phyloP scores from a whole-genome alignment of 2,888 invertebrate species.

The Tiliacea aurago region DNA sequence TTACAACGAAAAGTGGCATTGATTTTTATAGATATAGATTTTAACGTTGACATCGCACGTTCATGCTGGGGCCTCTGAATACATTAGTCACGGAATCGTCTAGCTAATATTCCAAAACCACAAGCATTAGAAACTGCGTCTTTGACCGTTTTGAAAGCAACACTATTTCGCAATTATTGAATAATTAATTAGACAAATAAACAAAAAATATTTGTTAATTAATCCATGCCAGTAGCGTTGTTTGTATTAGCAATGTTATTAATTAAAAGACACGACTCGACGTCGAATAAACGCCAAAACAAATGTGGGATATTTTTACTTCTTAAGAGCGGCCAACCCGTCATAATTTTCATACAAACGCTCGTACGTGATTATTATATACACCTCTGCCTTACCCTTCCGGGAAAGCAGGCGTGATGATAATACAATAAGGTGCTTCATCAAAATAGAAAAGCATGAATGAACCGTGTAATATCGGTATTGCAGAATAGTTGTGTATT shows the following conservation, averaged over 20 bases:
- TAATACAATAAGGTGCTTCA: background rate
- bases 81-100: constrained; percentile 11
- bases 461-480: background rate
- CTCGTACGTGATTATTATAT: too few relatives aligned
- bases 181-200: background rate
- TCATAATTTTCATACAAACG: too few relatives aligned
- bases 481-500: background rate
- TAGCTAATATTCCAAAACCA: constrained; percentile 7
- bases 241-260: too few relatives aligned
- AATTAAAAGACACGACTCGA: too few relatives aligned
- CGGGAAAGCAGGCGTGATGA: background rate
- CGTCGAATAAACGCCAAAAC: too few relatives aligned
- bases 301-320: too few relatives aligned
- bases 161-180: background rate
- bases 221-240: background rate
- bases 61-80: too few relatives aligned
- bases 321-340: too few relatives aligned
- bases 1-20: too few relatives aligned
- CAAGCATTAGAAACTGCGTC: constrained; percentile 3
- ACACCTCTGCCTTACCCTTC: background rate
- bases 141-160: background rate
- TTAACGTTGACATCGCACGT: background rate
- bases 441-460: background rate
- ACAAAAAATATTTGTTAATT: background rate
- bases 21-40: too few relatives aligned